Percentiles rank a stretch among this genome's conserved stretches.
These are phyloP conservation scores for Notodonta ziczac DNA, from an alignment of 2,888 invertebrate genomes.

Conservation along the genomic window DNA sequence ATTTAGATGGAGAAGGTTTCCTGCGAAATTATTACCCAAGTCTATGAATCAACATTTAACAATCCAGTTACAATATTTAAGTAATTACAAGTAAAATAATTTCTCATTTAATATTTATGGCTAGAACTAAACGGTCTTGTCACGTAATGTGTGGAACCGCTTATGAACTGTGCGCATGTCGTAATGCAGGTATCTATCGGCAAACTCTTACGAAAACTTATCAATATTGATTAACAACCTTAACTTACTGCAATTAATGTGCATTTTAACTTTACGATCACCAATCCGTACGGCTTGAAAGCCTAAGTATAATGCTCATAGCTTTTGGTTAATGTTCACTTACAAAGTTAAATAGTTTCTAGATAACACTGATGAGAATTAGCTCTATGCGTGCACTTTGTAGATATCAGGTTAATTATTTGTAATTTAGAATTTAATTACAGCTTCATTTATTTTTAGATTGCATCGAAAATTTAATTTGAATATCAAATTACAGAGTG, in stretches of 20 bases:
- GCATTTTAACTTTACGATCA: conserved; percentile 17
- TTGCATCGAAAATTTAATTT: neutral
- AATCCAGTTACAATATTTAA: neutral
- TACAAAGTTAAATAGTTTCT: neutral
- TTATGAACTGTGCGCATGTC: conserved; percentile 15
- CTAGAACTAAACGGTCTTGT: conserved; percentile 19
- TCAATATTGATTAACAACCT: conserved; percentile 34
- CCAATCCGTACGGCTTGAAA: conserved; percentile 16
- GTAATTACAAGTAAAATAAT: neutral
- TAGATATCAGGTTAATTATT: conserved; percentile 2
- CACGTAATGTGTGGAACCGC: conserved; percentile 24
- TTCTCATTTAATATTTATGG: conserved; percentile 15
- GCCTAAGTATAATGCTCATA: neutral
- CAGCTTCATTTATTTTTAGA: neutral
- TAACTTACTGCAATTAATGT: conserved; percentile 29
- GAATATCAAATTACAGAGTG: neutral
- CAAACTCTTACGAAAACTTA: conserved; percentile 26
- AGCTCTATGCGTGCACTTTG: neutral
- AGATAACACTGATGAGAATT: conserved; percentile 1
- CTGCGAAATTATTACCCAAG: too few relatives aligned
- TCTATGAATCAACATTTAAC: too few relatives aligned
- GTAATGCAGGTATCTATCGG: conserved; percentile 22
- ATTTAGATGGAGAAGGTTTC: too few relatives aligned
- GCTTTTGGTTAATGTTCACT: neutral
- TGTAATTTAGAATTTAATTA: neutral